A percentile compares a stretch with the other conserved stretches of the same genome.
phyloP scores from a whole-genome alignment of 2,888 invertebrate species.

The Calameuta pallipes region DNA sequence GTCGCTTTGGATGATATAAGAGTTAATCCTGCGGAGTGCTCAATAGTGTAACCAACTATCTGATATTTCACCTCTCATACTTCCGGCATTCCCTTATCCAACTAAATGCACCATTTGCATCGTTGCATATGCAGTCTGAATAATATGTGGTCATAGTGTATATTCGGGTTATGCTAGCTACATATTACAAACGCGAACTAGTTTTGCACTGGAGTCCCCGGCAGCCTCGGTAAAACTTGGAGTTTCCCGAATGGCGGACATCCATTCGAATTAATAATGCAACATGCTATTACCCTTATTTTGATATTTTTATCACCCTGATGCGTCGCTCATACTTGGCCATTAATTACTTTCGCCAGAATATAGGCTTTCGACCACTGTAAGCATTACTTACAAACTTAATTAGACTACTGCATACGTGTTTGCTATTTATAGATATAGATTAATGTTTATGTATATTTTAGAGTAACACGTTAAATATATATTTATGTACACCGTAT shows the following conservation, averaged over 20 bases:
- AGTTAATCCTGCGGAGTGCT: slow-evolving; percentile 33
- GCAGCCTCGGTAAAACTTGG: slow-evolving; percentile 29
- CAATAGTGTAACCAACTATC: background rate
- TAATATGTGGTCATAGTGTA: slow-evolving; percentile 24
- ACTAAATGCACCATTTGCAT: slow-evolving; percentile 19
- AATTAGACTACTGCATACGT: background rate
- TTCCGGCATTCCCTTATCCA: background rate
- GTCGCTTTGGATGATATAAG: slow-evolving; percentile 30
- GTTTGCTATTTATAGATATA: background rate
- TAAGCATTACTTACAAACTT: background rate
- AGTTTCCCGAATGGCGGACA: slow-evolving; percentile 27
- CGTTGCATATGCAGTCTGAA: slow-evolving; percentile 31
- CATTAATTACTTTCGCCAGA: slow-evolving; percentile 35
- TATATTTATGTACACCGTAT: background rate
- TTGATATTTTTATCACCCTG: slow-evolving; percentile 23
- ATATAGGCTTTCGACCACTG: background rate
- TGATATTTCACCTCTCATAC: background rate
- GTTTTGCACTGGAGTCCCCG: slow-evolving; percentile 10
- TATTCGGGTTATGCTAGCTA: slow-evolving; percentile 23
- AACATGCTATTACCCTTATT: slow-evolving; percentile 32
- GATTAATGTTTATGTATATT: background rate
- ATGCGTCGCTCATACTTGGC: slow-evolving; percentile 21
- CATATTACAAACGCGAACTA: slow-evolving; percentile 10
- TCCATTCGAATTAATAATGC: slow-evolving; percentile 42
- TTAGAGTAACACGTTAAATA: background rate